Evolutionary conservation across 2,113 vertebrate species (phyloP), one percentile per base, ranked within the genome.

Genomic region (Dasyornis broadbenti): DNA sequence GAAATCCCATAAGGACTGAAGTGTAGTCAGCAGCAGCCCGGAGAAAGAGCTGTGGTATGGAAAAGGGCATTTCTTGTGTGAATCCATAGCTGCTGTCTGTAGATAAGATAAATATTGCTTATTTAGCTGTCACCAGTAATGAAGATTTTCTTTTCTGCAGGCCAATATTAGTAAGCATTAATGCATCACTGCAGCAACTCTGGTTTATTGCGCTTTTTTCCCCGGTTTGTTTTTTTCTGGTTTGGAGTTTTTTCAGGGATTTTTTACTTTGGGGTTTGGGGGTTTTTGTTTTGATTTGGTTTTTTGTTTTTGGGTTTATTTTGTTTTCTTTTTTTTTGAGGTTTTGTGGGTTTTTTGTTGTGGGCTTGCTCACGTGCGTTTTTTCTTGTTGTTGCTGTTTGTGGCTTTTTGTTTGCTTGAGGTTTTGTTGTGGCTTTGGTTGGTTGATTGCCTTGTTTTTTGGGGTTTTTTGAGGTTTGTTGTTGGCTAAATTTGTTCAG

Each of bases 281-380:
- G 27, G 2, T 2, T 49, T n/a, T 45, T 28, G 3, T 27, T 5
- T 0, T 37, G 13, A n/a, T n/a, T n/a, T n/a, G n/a, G n/a, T n/a
- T n/a, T n/a, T n/a, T n/a, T n/a, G n/a, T n/a, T n/a, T n/a, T n/a
- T n/a, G n/a, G n/a, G n/a, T n/a, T n/a, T n/a, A n/a, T n/a, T n/a
- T n/a, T n/a, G n/a, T n/a, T n/a, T n/a, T n/a, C n/a, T n/a, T n/a
- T n/a, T n/a, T n/a, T n/a, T n/a, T n/a, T n/a, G n/a, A n/a, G n/a
- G n/a, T n/a, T n/a, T n/a, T n/a, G n/a, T n/a, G n/a, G n/a, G n/a
- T n/a, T n/a, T 27, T 5, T 0, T 37, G 13, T 26, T 45, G 16
- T 31, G 16, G 10, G 6, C 11, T 68, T 69, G 15, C 9, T 66
- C 35, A 9, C 26, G 45, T 39, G 28, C 13, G 3, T 2, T 14